Conservation (phyloP, 1,140 invertebrate species). For the Plectus sambesii region DNA sequence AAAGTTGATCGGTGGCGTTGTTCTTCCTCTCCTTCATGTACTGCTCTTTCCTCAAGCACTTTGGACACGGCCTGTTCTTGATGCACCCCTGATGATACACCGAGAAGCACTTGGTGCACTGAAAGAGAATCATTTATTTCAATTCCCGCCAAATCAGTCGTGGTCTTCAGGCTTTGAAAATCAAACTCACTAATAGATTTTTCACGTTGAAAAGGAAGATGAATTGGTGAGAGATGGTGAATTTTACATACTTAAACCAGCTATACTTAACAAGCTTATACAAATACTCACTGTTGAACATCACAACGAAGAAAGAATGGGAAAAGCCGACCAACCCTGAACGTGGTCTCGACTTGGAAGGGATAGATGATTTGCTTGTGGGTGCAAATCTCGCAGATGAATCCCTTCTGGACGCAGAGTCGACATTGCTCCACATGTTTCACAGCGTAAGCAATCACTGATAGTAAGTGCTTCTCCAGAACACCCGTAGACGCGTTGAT, state of each 20-base stretch:
- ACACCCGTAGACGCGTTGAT: slow-evolving; percentile 35
- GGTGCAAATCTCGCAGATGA: slow-evolving; percentile 49
- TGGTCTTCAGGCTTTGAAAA: too few relatives aligned
- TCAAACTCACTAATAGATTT: too few relatives aligned
- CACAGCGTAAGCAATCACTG: slow-evolving; percentile 45
- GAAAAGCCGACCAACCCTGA: slow-evolving; percentile 40
- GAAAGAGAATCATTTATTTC: slow-evolving; percentile 10
- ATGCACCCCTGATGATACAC: slow-evolving; percentile 24
- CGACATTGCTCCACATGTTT: slow-evolving; percentile 47
- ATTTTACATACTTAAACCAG: neutral
- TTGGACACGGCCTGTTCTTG: slow-evolving; percentile 15
- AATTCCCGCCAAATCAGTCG: too few relatives aligned
- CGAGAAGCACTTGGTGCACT: slow-evolving; percentile 24
- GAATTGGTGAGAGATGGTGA: neutral
- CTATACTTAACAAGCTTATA: too few relatives aligned
- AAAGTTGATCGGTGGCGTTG: slow-evolving; percentile 2
- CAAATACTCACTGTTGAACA: too few relatives aligned
- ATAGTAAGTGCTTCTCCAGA: slow-evolving; percentile 41
- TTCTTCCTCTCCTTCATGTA: slow-evolving; percentile 1
- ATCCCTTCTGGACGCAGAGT: slow-evolving; percentile 48
- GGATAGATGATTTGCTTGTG: slow-evolving; percentile 48
- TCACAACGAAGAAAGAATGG: too few relatives aligned
- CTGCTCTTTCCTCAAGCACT: slow-evolving; percentile 18
- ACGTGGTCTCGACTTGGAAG: slow-evolving; percentile 47
- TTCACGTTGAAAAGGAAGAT: too few relatives aligned